Evolutionary conservation across 1,140 invertebrate genomes (phyloP).

Genomic region (Drosophila equinoxialis): DNA sequence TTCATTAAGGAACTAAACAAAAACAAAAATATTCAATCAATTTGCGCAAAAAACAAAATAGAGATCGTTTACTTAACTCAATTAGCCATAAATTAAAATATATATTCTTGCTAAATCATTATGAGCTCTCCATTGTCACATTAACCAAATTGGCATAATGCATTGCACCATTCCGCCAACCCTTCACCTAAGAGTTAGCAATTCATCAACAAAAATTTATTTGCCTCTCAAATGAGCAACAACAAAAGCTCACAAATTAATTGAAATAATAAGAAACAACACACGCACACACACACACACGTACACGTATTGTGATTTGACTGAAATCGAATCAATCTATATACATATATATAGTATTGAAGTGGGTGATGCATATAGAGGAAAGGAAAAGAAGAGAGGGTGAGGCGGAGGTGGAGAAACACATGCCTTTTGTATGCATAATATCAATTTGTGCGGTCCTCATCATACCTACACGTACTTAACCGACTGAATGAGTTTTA

Average conservation of each 20-base stretch:
- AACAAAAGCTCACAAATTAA: slow-evolving; percentile 72
- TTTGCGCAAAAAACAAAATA: too few relatives aligned
- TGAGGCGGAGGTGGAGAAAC: neutral
- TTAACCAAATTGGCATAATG: slow-evolving; percentile 62
- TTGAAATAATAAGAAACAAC: slow-evolving; percentile 64
- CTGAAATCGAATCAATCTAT: slow-evolving; percentile 70
- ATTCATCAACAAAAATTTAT: slow-evolving; percentile 19
- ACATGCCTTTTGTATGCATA: slow-evolving; percentile 59
- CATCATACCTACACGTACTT: slow-evolving; percentile 74
- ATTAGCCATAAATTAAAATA: slow-evolving; percentile 61
- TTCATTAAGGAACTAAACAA: slow-evolving; percentile 4
- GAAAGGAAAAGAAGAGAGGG: slow-evolving; percentile 5
- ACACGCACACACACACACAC: slow-evolving; percentile 40
- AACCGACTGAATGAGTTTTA: slow-evolving; percentile 41
- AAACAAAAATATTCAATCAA: slow-evolving; percentile 18
- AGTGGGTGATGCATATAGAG: slow-evolving; percentile 58
- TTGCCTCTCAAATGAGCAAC: slow-evolving; percentile 29
- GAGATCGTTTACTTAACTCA: slow-evolving; percentile 28
- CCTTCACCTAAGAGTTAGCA: slow-evolving; percentile 19
- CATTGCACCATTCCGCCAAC: slow-evolving; percentile 6
- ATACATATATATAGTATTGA: slow-evolving; percentile 31
- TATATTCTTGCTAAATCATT: slow-evolving; percentile 56
- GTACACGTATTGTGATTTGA: slow-evolving; percentile 67
- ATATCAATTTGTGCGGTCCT: slow-evolving; percentile 79
- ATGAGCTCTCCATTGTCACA: slow-evolving; percentile 63